phyloP scores from a whole-genome alignment of 2,888 invertebrate species.

The Antheraea yamamai region DNA sequence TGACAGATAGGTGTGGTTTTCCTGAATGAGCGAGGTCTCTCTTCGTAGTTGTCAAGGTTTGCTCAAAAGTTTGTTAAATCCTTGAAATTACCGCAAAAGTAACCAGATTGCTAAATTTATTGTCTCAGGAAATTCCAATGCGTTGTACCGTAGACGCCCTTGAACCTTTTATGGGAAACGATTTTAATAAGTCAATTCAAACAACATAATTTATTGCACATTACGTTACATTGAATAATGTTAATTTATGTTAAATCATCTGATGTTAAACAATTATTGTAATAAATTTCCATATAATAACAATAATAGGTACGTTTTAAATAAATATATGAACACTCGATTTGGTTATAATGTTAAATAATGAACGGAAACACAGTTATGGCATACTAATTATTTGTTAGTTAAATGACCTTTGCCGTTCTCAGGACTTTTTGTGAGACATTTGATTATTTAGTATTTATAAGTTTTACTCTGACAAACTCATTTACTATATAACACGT shows the following conservation, averaged over 20 bases:
- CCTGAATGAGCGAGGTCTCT: neutral
- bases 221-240: conserved; percentile 1
- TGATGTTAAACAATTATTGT: neutral
- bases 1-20: conserved; percentile 4
- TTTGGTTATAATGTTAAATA: neutral
- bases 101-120: neutral
- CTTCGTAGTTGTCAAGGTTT: neutral
- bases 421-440: neutral
- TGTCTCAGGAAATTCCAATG: neutral
- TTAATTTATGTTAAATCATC: conserved; percentile 1
- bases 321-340: neutral
- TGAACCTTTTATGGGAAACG: neutral
- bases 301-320: neutral
- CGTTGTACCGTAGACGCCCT: neutral
- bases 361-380: neutral
- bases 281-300: neutral
- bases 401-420: neutral
- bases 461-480: neutral
- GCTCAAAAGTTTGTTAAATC: neutral
- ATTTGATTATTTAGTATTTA: neutral
- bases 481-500: neutral
- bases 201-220: neutral
- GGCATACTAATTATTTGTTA: neutral
- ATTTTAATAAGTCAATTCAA: conserved; percentile 2
- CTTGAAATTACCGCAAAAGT: neutral